Conservation (phyloP, 2,888 invertebrate genomes). For the Aphodius sticticus region DNA sequence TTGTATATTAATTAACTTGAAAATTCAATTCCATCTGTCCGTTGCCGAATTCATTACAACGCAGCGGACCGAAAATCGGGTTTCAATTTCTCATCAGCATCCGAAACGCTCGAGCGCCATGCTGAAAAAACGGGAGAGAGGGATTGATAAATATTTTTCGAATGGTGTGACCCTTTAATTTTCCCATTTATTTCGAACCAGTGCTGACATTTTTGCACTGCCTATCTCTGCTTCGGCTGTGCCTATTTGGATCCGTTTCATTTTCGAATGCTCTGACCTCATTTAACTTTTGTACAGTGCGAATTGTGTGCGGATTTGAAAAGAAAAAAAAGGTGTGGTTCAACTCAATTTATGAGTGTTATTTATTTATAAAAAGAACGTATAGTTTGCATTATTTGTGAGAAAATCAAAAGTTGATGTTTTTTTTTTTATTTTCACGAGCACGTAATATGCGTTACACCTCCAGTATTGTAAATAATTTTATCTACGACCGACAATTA, state of each 20-base stretch:
- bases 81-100: neutral
- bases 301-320: neutral
- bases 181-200: neutral
- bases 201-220: neutral
- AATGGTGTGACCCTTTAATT: neutral
- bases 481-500: too few relatives aligned
- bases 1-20: slow-evolving; percentile 4
- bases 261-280: neutral
- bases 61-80: neutral
- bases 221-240: neutral
- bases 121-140: neutral
- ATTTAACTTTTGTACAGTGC: neutral
- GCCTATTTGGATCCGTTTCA: neutral
- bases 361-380: neutral
- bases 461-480: too few relatives aligned
- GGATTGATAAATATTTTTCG: neutral
- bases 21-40: neutral
- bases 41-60: neutral
- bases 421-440: too few relatives aligned
- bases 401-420: too few relatives aligned
- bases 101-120: neutral
- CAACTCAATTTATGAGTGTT: neutral
- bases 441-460: too few relatives aligned
- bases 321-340: neutral
- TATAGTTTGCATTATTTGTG: too few relatives aligned